Base-by-base conservation (phyloP, 2,888 invertebrate species). In the Syritta pipiens region DNA sequence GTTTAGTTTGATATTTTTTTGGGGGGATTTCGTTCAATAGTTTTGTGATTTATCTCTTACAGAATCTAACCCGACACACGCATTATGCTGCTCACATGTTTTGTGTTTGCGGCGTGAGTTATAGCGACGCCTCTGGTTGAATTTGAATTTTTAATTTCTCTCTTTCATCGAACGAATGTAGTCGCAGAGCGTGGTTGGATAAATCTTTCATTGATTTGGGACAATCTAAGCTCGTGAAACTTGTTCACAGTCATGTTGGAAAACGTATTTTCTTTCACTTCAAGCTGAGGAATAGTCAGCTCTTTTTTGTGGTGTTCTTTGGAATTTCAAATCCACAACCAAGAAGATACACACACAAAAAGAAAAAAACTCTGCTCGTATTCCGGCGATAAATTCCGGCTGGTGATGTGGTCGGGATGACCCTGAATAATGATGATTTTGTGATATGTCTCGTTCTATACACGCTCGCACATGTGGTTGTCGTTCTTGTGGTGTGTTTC, bases 141-240 rank as follows among this genome's bases (percentile, higher is more conserved):
- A 62, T 79, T 74, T 55, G 44, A 67, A 79, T 68, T 62, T 74
- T 62, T 62, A 79, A 74, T 62, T 48, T 74, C 44, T 68, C 65
- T 62, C 74, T 67, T 32, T 14, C 28, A 49, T 59, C 19, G n/a
- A n/a, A n/a, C 14, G 2, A 22, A 49, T 59, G 40, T 49, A 30
- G 14, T 24, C 6, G 46, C 14, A 19, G 14, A 26, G 40, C 9
- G 22, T 48, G 60, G 40, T 35, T 3, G 14, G 22, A 72, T 67
- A 74, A 62, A 62, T 67, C 53, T 44, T 2, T 5, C 20, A 79
- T 57, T 65, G 26, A 44, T 17, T 46, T 17, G n/a, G 28, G 24
- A 14, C 37, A 5, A 10, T 7, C 6, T 35, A 40, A 42, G 42
- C 19, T 49, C 7, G 4, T 3, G 3, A 19, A 42, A 60, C 22